Conservation (phyloP, 1,140 invertebrate species). For the Eupeodes corollae region DNA sequence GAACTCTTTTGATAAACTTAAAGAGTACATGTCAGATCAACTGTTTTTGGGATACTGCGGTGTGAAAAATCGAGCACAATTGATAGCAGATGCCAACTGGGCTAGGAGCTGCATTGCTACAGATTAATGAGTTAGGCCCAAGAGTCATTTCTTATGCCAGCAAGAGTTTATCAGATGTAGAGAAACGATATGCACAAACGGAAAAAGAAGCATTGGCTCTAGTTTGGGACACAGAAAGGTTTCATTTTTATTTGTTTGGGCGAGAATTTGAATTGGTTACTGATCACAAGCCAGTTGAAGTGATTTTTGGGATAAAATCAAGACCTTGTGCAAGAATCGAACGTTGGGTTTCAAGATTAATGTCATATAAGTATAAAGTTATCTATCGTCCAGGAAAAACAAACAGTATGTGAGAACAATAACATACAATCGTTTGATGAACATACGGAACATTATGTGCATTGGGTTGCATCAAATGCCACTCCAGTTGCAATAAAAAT, state of each 20-base stretch:
- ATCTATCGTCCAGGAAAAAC: too few relatives aligned
- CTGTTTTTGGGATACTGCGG: conserved; percentile 17
- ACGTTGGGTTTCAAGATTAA: conserved; percentile 1
- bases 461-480: not conserved
- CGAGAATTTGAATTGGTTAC: conserved; percentile 28
- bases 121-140: not conserved
- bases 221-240: conserved; percentile 22
- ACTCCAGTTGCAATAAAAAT: not conserved
- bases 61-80: conserved; percentile 17
- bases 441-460: not conserved
- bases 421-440: not conserved
- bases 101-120: conserved; percentile 14
- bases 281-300: conserved; percentile 24
- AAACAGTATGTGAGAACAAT: too few relatives aligned
- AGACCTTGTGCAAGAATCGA: conserved; percentile 16
- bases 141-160: conserved; percentile 1
- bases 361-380: too few relatives aligned
- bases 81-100: conserved; percentile 39
- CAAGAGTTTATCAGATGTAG: conserved; percentile 22
- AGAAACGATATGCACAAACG: conserved; percentile 32
- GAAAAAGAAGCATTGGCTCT: conserved; percentile 29
- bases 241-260: conserved; percentile 19
- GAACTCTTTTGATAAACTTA: conserved; percentile 8
- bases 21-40: not conserved
- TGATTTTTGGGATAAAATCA: conserved; percentile 10